Percentiles rank a stretch among this genome's conserved stretches.
Evolutionary conservation across 2,797 vertebrate genomes (phyloP).

Genomic region (Phrynocephalus guinanensis): DNA sequence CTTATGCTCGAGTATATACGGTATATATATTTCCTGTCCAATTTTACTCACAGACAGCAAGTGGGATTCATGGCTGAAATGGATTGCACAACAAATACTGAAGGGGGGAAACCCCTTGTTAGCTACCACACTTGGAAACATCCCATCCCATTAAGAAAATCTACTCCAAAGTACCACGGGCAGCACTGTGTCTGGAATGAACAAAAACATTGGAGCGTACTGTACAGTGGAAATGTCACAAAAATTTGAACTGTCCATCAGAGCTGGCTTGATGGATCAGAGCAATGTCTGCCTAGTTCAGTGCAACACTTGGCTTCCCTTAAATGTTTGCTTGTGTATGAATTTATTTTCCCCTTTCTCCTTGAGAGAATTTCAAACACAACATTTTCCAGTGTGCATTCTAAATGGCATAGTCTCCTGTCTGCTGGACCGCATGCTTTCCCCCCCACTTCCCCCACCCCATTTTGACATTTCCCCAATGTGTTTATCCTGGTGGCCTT

Average conservation of each 20-base stretch:
- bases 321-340: not conserved
- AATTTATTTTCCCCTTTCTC: not conserved
- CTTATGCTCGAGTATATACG: too few relatives aligned
- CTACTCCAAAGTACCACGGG: not conserved
- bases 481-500: not conserved
- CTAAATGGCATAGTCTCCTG: not conserved
- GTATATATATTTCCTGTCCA: not conserved
- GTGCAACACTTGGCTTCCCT: not conserved
- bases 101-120: not conserved
- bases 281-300: not conserved
- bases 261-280: not conserved
- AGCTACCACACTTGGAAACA: not conserved
- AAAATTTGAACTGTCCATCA: not conserved
- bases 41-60: not conserved
- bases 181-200: not conserved
- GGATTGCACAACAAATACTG: not conserved
- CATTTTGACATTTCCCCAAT: not conserved
- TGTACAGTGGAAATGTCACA: not conserved
- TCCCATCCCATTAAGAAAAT: not conserved
- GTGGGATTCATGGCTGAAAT: not conserved
- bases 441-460: not conserved
- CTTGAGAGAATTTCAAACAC: not conserved
- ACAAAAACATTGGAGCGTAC: not conserved
- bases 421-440: not conserved
- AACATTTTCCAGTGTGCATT: not conserved